Evolutionary conservation across 2,113 vertebrate species (phyloP).

Genomic region (Platycercus adscitus): DNA sequence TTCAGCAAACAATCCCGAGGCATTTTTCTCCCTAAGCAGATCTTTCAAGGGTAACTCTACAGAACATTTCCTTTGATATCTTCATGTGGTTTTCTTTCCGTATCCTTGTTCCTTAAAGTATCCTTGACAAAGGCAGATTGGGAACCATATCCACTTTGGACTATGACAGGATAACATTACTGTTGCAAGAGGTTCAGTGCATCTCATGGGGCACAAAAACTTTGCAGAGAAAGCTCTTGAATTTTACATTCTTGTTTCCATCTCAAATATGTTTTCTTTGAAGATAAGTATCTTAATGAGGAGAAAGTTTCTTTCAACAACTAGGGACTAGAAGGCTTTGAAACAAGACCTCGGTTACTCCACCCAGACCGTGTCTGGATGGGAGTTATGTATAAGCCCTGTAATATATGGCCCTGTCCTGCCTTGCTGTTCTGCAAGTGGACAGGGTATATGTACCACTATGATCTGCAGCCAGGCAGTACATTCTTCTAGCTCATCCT

Average conservation of each 20-base stretch:
- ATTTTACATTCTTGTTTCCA: neutral
- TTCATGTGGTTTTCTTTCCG: neutral
- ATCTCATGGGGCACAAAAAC: neutral
- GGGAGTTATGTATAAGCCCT: neutral
- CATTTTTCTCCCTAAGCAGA: neutral
- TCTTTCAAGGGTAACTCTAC: neutral
- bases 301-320: neutral
- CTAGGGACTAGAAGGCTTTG: neutral
- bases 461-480: neutral
- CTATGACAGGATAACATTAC: neutral
- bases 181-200: neutral
- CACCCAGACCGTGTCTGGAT: neutral
- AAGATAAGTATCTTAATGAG: neutral
- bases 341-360: fast-evolving
- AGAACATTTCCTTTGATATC: neutral
- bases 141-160: neutral
- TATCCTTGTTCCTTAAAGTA: neutral
- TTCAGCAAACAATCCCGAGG: neutral
- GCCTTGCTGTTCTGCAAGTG: neutral
- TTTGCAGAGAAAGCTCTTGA: neutral
- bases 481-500: neutral
- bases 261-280: neutral
- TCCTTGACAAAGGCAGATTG: neutral
- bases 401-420: neutral
- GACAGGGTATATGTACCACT: neutral